Evolutionary conservation across 1,140 invertebrate species (phyloP), one percentile per base, ranked within the genome.

Genomic region (Drosophila truncata): DNA sequence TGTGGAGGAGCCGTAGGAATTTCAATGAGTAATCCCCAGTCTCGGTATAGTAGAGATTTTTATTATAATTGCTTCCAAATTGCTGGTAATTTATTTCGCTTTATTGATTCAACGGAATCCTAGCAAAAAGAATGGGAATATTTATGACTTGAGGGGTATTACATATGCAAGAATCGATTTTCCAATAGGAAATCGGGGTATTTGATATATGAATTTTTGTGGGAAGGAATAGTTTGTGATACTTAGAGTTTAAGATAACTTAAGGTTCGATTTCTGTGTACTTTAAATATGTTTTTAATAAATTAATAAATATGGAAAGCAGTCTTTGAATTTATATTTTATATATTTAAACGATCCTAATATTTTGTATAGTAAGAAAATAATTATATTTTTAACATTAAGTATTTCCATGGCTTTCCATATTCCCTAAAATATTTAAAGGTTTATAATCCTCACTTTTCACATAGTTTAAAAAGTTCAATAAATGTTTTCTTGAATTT

Each of bases 1-100:
- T 86, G 63, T 88, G 63, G 29, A 67, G 63, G 29, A 67, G 37
- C 39, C 14, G n/a, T 14, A 8, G 60, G 60, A 66, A 75, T 67
- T 74, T 41, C 25, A 55, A 42, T 73, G 70, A 72, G 54, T 72
- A 72, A 72, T 60, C 18, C 37, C 42, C 29, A 20, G n/a, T 27
- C 27, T 16, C 41, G 29, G 57, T 46, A 57, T 31, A 57, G 11
- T 58, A 57, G 1, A 54, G 62, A 52, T 37, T 67, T 67, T 69
- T 52, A 67, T 67, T 50, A 50, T 50, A 52, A 69, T 69, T 72
- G 46, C 59, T 2, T 16, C 20, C 20, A 61, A 61, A 61, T 41
- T 66, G 59, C 31, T 70, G 49, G 41, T 71, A 46, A 55, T 58
- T 71, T 71, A 54, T 70, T 37, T 54, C 16, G 31, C 33, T 35